Evolutionary conservation across 2,888 invertebrate species (phyloP).

Genomic region (Thumatha senex): DNA sequence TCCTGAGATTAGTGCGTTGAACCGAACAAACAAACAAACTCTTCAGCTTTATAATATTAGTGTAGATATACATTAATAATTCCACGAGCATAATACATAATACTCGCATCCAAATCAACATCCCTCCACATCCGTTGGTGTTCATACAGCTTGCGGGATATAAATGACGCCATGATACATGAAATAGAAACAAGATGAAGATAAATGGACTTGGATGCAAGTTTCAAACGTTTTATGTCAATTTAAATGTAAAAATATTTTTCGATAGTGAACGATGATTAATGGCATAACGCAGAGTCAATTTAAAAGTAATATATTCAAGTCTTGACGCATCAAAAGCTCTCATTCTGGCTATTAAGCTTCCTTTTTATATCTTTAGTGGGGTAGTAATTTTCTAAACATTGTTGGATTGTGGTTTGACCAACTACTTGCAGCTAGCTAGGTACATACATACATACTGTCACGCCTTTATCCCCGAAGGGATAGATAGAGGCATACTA

Average conservation of each 20-base stretch:
- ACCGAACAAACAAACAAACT: too few species aligned
- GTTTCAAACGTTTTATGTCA: neutral
- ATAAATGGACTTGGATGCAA: neutral
- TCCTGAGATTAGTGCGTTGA: too few species aligned
- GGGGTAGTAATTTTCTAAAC: too few species aligned
- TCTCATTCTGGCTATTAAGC: too few species aligned
- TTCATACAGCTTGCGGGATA: slow-evolving; percentile 23
- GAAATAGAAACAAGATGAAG: neutral
- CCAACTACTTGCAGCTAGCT: too few species aligned
- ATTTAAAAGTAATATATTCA: neutral
- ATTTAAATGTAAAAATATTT: neutral
- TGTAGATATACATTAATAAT: slow-evolving; percentile 4
- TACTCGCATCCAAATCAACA: slow-evolving; percentile 20
- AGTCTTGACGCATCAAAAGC: too few species aligned
- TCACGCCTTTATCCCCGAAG: too few species aligned
- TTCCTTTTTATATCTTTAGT: too few species aligned
- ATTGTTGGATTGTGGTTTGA: too few species aligned
- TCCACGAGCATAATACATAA: slow-evolving; percentile 14
- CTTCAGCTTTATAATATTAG: too few species aligned
- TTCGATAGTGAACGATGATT: neutral
- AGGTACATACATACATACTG: too few species aligned
- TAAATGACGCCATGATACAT: slow-evolving; percentile 18
- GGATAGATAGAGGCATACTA: too few species aligned
- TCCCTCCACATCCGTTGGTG: slow-evolving; percentile 7
- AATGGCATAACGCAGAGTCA: neutral